Evolutionary conservation across 2,113 vertebrate genomes (phyloP).

Genomic region (Coptodon rendalli): DNA sequence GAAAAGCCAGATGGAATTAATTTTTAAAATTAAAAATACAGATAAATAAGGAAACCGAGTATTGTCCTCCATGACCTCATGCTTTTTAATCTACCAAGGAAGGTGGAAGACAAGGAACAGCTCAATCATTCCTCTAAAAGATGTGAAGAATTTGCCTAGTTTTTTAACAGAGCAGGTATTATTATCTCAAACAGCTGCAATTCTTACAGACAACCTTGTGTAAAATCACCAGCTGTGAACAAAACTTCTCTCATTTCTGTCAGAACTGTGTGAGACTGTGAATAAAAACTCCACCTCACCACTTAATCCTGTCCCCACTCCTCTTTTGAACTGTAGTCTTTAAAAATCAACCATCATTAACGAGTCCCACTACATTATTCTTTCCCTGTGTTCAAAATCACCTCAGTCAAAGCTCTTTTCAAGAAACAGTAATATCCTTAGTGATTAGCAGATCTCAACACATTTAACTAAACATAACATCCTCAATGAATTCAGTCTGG

Average conservation of each 20-base stretch:
- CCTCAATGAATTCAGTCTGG: neutral
- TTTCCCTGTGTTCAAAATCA: neutral
- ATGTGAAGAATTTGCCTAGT: neutral
- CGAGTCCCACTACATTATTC: neutral
- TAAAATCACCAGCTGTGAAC: neutral
- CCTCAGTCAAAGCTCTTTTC: neutral
- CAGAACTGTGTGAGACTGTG: neutral
- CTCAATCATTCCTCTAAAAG: neutral
- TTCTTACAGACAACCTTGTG: neutral
- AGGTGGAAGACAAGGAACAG: neutral
- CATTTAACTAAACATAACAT: neutral
- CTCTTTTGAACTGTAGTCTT: neutral
- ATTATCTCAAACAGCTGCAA: neutral
- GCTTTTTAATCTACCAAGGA: neutral
- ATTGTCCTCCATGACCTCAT: neutral
- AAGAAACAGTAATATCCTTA: neutral
- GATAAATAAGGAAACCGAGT: neutral
- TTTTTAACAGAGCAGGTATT: neutral
- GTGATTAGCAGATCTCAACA: neutral
- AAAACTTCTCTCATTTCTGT: neutral
- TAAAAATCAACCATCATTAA: neutral
- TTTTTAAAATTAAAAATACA: neutral
- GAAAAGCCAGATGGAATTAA: neutral
- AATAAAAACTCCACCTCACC: neutral
- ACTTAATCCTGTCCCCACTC: neutral